Base-by-base conservation (phyloP, 1,140 invertebrate genomes). In the Euschistus heros region DNA sequence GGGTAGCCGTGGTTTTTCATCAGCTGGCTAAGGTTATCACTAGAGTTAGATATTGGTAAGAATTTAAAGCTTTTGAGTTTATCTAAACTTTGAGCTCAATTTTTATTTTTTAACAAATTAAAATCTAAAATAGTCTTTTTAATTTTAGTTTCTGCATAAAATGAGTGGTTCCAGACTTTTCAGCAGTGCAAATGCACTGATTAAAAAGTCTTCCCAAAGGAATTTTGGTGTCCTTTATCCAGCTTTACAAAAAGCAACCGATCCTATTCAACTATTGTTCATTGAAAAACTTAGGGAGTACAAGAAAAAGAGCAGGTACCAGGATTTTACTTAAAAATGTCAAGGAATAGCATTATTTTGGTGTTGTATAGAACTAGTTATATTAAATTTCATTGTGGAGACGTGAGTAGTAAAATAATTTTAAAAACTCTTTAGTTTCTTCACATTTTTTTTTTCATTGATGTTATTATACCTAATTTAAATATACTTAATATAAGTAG, bases 241-340 rank as follows among this genome's bases (percentile, higher is more conserved):
- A 22, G 82, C 76, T 27, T 74, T 89, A 62, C 83, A 87, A 72
- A 87, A 88, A 73, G 85, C 84, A 5, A 78, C 80, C 5, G 94
- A 97, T 76, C 92, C 93, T 7, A 93, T 97, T 73, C 94, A 97
- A 74, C 87, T 96, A 76, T 75, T 97, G 26, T 97, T 97, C 75
- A 71, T 96, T 47, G 89, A 96, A 62, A 96, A 96, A 84, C 84
- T 97, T 68, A 83, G 84, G 61, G 93, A 95, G 78, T 97, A 94
- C 77, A 89, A 84, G 71, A 77, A 84, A 18, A 88, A 88, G 71
- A 84, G 79, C 72, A 76, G 77, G 86, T 88, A 81, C 79, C 80
- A 78, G 42, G 17, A 42, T 50, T 37, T 37, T 37, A n/a, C n/a
- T n/a, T n/a, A n/a, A n/a, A n/a, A n/a, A n/a, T n/a, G n/a, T n/a